phyloP scores from a whole-genome alignment of 2,797 vertebrate species.

The Scyliorhinus canicula region DNA sequence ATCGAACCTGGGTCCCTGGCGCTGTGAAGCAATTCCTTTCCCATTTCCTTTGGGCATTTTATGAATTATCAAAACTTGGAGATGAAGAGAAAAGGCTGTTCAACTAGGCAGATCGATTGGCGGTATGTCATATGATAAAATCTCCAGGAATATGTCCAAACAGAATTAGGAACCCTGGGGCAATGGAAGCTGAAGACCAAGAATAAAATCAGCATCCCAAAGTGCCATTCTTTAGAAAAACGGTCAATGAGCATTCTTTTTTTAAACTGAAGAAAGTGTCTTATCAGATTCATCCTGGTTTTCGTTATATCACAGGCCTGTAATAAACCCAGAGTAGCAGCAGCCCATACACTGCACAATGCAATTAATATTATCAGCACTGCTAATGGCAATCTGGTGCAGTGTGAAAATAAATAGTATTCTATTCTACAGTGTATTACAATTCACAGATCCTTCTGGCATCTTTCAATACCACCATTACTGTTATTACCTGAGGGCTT shows the following conservation, averaged over 20 bases:
- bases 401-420: neutral
- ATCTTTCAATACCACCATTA: constrained; percentile 17
- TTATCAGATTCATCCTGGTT: neutral
- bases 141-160: neutral
- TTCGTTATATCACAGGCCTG: neutral
- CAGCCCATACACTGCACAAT: neutral
- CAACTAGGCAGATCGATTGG: neutral
- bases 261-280: neutral
- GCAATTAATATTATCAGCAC: constrained; percentile 24
- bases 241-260: neutral
- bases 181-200: neutral
- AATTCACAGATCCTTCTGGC: constrained; percentile 21
- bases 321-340: neutral
- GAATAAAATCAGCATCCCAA: neutral
- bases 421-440: neutral
- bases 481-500: neutral
- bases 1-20: too few species aligned
- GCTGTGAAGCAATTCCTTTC: too few species aligned
- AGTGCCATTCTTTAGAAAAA: neutral
- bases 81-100: neutral
- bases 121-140: neutral
- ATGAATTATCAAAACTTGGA: neutral
- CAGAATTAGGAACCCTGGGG: neutral
- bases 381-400: neutral
- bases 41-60: neutral